Evolutionary conservation across 1,140 invertebrate species (phyloP).

Genomic region (Helicoverpa armigera): DNA sequence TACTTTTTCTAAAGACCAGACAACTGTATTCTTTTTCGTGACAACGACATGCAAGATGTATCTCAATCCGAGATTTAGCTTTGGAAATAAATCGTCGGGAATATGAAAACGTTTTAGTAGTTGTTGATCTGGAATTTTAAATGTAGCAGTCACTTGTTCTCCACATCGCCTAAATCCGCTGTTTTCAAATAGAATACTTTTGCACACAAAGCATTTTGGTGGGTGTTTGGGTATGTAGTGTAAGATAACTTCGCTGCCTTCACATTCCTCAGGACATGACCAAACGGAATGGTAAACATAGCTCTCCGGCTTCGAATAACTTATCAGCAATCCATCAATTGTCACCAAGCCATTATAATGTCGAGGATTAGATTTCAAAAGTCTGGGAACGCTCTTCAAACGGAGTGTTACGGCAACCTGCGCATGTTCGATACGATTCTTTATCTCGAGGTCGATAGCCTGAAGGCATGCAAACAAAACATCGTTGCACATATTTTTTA

Average conservation of each 20-base stretch:
- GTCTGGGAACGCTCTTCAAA: conserved; percentile 66
- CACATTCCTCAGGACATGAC: conserved; percentile 82
- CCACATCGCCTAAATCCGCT: conserved; percentile 73
- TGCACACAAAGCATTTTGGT: conserved; percentile 77
- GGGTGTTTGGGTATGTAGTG: conserved; percentile 75
- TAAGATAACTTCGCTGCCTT: conserved; percentile 76
- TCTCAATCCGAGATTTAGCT: conserved; percentile 64
- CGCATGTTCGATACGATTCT: conserved; percentile 56
- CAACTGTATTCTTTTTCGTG: conserved; percentile 63
- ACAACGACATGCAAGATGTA: conserved; percentile 65
- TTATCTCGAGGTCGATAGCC: conserved; percentile 62
- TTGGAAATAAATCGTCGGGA: conserved; percentile 71
- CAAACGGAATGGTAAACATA: conserved; percentile 80
- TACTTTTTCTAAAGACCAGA: conserved; percentile 74
- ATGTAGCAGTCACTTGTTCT: conserved; percentile 71
- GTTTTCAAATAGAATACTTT: conserved; percentile 75
- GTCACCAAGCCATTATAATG: conserved; percentile 61
- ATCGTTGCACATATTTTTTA: conserved; percentile 68
- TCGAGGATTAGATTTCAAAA: conserved; percentile 53
- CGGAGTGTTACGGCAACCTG: conserved; percentile 71
- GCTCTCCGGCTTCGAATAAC: conserved; percentile 66
- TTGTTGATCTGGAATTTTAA: conserved; percentile 63
- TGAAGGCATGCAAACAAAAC: conserved; percentile 73
- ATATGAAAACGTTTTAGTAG: conserved; percentile 65
- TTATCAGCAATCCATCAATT: conserved; percentile 68